phyloP scores from a whole-genome alignment of 1,140 invertebrate genomes.

The Bursaphelenchus mucronatus region DNA sequence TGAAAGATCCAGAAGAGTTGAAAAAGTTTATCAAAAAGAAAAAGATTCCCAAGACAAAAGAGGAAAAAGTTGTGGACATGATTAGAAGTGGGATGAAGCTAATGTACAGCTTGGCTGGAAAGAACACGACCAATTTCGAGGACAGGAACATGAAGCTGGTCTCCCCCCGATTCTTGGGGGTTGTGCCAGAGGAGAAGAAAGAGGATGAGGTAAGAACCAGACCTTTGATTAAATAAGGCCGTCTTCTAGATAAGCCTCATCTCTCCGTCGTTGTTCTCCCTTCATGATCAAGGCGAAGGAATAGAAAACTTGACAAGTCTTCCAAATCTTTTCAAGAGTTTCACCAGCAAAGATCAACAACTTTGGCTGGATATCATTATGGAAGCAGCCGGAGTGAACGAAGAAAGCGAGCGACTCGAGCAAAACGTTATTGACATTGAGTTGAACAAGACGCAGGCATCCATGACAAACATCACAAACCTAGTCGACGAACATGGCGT shows the following conservation, averaged over 20 bases:
- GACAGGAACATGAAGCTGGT: constrained; percentile 9
- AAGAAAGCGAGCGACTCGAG: too few species aligned
- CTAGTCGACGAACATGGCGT: constrained; percentile 29
- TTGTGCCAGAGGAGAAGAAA: constrained; percentile 17
- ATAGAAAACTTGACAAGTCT: too few species aligned
- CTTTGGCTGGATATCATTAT: constrained; percentile 25
- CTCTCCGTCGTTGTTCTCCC: constrained; percentile 37
- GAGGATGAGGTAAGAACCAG: constrained; percentile 11
- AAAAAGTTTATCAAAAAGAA: constrained; percentile 2
- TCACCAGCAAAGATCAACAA: constrained; percentile 29
- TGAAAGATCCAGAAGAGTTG: not conserved
- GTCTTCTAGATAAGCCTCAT: constrained; percentile 37
- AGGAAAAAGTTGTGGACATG: constrained; percentile 31
- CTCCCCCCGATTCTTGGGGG: constrained; percentile 11
- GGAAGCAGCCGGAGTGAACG: constrained; percentile 37
- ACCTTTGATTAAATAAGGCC: too few species aligned
- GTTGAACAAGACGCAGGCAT: too few species aligned
- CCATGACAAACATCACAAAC: not conserved
- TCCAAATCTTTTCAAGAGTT: constrained; percentile 18
- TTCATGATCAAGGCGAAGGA: too few species aligned
- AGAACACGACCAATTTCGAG: constrained; percentile 22
- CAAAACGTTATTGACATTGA: too few species aligned
- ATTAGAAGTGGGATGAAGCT: constrained; percentile 48
- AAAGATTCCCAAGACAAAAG: constrained; percentile 13
- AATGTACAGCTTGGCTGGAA: constrained; percentile 35